Evolutionary conservation across 2,113 vertebrate genomes (phyloP), one percentile per base, ranked within the genome.

Genomic region (Mastomys natalensis): DNA sequence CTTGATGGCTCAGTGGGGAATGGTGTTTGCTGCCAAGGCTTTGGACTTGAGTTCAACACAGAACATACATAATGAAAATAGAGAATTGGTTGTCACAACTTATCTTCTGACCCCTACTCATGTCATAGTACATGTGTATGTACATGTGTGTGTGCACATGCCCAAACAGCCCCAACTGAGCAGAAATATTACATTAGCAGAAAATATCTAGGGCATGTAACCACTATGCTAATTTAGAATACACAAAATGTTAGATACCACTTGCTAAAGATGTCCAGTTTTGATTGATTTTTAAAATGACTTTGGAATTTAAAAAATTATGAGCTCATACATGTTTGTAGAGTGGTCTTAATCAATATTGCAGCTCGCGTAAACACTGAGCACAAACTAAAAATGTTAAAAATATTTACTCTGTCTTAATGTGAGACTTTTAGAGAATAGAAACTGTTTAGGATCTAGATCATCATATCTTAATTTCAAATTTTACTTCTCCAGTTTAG

Each of bases 371-470:
- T 62, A 40, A 62, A 62, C 13, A 62, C 43, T 43, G 40, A 62
- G 43, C 22, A 62, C 13, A 43, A 15, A 62, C 15, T 84, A 17
- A 43, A 84, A 58, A 8, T 26, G 21, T 82, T 24, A n/a, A 55
- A 82, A 62, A 84, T 60, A 43, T 84, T 40, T 17, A 43, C 26
- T 60, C 12, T 62, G 13, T 84, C 55, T 84, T 29, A 62, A 62
- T 29, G 26, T 62, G 55, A 84, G 55, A 62, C 24, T 40, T 80
- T 62, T 1, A 84, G 7, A 11, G 37, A 15, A 43, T 8, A 96
- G 91, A 60, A 93, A 90, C 70, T 66, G 70, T 88, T 94, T 81
- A 97, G 94, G 92, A 98, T 40, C 13, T 62, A 62, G 78, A 89
- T 93, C 53, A 87, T 92, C 94, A 90, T 62, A 19, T 29, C 92